Base-by-base conservation (phyloP, 2,888 invertebrate species). In the Eledona agricola region DNA sequence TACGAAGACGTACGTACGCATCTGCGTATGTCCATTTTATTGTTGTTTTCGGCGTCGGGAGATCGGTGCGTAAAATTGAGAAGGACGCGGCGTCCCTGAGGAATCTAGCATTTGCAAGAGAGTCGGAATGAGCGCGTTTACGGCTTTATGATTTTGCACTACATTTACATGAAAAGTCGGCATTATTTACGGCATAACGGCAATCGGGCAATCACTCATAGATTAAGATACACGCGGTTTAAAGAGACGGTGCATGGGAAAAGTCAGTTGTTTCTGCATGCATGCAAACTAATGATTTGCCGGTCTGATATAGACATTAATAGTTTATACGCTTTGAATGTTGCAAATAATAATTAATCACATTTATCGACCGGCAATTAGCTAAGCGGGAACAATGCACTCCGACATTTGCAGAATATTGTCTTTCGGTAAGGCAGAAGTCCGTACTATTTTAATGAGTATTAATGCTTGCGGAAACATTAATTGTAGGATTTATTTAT, bases 131-230 rank as follows among this genome's bases (percentile, higher is more conserved):
- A 25, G 32, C 34, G 25, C 26, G 40, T 50, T 50, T 42, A 50
- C 34, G 50, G 50, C 13, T 40, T 40, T 31, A 50, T 50, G 25
- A 26, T 50, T 40, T 31, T 50, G 19, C 38, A 50, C 34, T n/a
- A 46, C 53, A 53, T 58, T 58, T 53, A 52, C 53, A 56, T 58
- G 47, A 50, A 55, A 55, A 45, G 34, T 37, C 54, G 23, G 6
- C 51, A 53, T 42, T 40, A 52, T 53, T 55, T 55, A 55, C 51
- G 55, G 55, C 50, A 56, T 50, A 58, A 58, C 50, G 28, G 40
- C 38, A 43, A 40, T 34, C 50, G 40, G 28, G 40, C 38, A 43
- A 40, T 34, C 50, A 45, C 34, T 50, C 45, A 51, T 55, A 56
- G 12, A 19, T 19, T 40, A 28, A 40, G 32, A 34, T 43, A 29